Evolutionary conservation across 2,888 invertebrate species (phyloP), one percentile per base, ranked within the genome.

Genomic region (Cheilosia variabilis): DNA sequence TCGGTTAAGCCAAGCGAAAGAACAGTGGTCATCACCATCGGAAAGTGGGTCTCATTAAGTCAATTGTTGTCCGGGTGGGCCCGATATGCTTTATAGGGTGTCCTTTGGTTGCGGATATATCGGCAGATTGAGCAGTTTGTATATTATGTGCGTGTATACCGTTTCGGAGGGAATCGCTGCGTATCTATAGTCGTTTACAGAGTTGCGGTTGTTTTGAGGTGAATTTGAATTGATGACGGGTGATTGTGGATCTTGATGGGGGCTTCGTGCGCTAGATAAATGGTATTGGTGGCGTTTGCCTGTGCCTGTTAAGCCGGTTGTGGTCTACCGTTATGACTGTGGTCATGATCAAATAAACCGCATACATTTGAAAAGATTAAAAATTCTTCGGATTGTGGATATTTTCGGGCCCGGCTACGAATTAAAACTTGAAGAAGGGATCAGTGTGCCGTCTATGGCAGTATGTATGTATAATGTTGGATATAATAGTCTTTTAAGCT

Each of bases 31-130:
- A 76, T 58, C 66, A 60, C 58, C 66, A 76, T 68, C 24, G 66
- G 31, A 76, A 76, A 68, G 60, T 76, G 60, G 66, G 58, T 60
- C 68, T 76, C 76, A 68, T 76, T 76, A 68, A 76, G 76, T 76
- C 76, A 76, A 68, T 76, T 68, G 76, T 68, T 60, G 76, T 60
- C 43, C 60, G n/a, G 34, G n/a, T 19, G 66, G 34, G 58, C 58
- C 52, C 52, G 66, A 24, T 50, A 76, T 76, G 60, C 52, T 68
- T 76, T 68, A 76, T 76, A 52, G 52, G 31, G 60, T 60, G 52
- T 58, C 34, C 66, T 53, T 43, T 66, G 27, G 58, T 52, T 24
- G 55, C 27, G 50, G 22, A 53, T 19, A 17, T 22, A 45, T 47
- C 45, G 22, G n/a, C 43, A 43, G 52, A n/a, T 60, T 71, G 50